These are phyloP conservation scores for Scaptomyza caliginosa DNA, from an alignment of 2,888 invertebrate species.

Conservation along the genomic window DNA sequence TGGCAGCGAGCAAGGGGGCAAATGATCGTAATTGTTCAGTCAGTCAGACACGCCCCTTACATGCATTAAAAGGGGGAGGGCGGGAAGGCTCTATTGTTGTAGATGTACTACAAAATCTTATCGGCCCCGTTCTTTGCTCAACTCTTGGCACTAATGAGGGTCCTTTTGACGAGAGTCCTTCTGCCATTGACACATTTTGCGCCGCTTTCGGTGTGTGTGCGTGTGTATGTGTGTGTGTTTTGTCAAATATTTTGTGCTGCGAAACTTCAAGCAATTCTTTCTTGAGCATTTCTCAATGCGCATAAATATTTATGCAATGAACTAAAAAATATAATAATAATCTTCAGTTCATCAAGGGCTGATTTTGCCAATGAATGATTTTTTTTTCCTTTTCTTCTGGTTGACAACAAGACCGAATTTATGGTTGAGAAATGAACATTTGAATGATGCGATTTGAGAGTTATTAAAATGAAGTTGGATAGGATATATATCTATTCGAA, in stretches of 20 bases:
- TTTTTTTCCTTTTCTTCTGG: slow-evolving; percentile 10
- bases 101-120: slow-evolving; percentile 28
- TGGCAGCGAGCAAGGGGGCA: background rate
- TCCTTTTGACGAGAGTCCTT: slow-evolving; percentile 58
- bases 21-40: slow-evolving; percentile 66
- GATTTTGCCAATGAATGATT: slow-evolving; percentile 9
- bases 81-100: slow-evolving; percentile 62
- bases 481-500: too few relatives aligned
- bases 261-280: slow-evolving; percentile 44
- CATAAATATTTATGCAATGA: slow-evolving; percentile 77
- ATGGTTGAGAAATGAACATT: background rate
- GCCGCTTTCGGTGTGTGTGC: slow-evolving; percentile 61
- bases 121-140: slow-evolving; percentile 64
- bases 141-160: slow-evolving; percentile 71
- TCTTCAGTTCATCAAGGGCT: slow-evolving; percentile 16
- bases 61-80: slow-evolving; percentile 19
- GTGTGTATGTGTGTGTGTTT: slow-evolving; percentile 68
- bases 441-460: background rate
- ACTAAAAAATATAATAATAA: slow-evolving; percentile 63
- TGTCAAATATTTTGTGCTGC: slow-evolving; percentile 65
- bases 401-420: slow-evolving; percentile 21
- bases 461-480: too few relatives aligned
- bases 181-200: slow-evolving; percentile 72
- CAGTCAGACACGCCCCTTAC: slow-evolving; percentile 61
- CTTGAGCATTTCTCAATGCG: slow-evolving; percentile 67